Evolutionary conservation across 2,113 vertebrate species (phyloP).

Genomic region (Tachuris rubrigastra): DNA sequence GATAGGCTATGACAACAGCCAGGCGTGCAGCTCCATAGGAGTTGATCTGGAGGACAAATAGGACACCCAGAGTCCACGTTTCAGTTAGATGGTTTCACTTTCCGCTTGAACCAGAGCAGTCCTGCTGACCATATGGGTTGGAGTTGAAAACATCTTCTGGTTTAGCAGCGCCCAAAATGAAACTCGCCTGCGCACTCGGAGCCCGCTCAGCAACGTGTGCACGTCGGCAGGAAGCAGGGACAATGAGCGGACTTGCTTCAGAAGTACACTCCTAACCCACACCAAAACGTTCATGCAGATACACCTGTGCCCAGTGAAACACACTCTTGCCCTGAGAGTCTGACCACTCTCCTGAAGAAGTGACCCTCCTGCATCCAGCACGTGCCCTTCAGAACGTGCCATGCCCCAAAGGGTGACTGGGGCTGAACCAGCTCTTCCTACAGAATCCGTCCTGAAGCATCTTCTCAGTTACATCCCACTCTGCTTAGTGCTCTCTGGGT

Average conservation of each 20-base stretch:
- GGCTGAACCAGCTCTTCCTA: accelerated
- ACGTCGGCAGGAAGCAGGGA: neutral
- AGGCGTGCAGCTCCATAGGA: accelerated
- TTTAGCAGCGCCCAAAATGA: neutral
- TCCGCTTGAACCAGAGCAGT: neutral
- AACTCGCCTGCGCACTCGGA: accelerated
- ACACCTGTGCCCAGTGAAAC: neutral
- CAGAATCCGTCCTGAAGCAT: accelerated
- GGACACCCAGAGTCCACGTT: accelerated
- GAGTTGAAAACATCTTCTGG: neutral
- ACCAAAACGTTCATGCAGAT: neutral
- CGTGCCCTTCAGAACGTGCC: neutral
- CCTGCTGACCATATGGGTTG: neutral
- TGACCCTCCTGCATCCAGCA: neutral
- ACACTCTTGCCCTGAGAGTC: accelerated
- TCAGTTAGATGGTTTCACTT: neutral
- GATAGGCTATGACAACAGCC: neutral
- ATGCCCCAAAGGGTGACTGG: accelerated
- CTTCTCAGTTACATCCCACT: neutral
- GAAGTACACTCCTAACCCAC: neutral
- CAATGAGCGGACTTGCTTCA: slow-evolving; percentile 20
- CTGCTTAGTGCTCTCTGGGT: neutral
- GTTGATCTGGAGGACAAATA: neutral
- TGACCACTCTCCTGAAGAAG: accelerated
- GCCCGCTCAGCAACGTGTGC: accelerated